Percentiles rank a stretch among this genome's conserved stretches.
Evolutionary conservation across 2,888 invertebrate genomes (phyloP).

Genomic region (Rhopalosiphum nymphaeae): DNA sequence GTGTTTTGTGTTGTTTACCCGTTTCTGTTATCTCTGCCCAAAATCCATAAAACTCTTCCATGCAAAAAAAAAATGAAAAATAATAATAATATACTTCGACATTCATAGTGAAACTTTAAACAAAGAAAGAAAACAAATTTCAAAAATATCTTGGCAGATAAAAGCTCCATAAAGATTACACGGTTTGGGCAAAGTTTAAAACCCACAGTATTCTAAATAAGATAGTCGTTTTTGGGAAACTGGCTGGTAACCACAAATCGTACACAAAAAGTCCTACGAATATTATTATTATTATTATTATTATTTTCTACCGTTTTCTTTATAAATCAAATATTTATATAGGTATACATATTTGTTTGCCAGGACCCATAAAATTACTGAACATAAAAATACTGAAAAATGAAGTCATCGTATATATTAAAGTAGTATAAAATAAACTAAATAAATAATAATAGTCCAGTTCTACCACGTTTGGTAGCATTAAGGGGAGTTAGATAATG

Average conservation of each 20-base stretch:
- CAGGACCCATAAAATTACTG: not conserved
- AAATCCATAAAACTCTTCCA: not conserved
- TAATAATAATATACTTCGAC: constrained; percentile 4
- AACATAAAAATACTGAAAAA: not conserved
- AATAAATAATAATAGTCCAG: not conserved
- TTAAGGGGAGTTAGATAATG: not conserved
- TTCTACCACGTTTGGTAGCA: not conserved
- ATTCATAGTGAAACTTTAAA: constrained; percentile 24
- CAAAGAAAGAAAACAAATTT: constrained; percentile 21
- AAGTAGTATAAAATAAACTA: not conserved
- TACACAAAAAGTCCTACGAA: not conserved
- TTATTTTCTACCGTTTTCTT: not conserved
- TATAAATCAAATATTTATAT: constrained; percentile 1
- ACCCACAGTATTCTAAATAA: not conserved
- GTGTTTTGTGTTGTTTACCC: not conserved
- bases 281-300: not conserved
- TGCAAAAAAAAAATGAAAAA: constrained; percentile 4
- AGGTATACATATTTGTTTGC: not conserved
- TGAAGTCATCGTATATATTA: not conserved
- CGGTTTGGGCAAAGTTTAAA: not conserved
- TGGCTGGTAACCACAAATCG: not conserved
- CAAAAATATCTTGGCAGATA: constrained; percentile 27
- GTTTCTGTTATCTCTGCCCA: constrained; percentile 3
- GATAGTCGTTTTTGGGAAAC: constrained; percentile 33
- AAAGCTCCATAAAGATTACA: constrained; percentile 19